These are phyloP conservation scores for Microcebus murinus DNA, from an alignment of 2,113 vertebrate species.

Conservation along the genomic window DNA sequence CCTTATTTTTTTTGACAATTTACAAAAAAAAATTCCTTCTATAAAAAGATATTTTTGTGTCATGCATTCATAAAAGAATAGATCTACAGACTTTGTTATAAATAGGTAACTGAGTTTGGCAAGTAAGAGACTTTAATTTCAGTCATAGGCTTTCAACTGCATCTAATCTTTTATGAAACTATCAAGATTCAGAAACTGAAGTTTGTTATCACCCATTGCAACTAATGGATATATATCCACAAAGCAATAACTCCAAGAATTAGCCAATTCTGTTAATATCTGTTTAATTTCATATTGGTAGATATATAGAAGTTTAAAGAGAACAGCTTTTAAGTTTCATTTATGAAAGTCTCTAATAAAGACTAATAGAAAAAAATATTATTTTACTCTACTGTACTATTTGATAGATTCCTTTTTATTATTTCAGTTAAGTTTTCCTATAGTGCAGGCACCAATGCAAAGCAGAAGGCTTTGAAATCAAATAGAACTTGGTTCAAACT, in stretches of 20 bases:
- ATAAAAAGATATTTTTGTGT: not conserved
- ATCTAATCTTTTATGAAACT: conserved; percentile 34
- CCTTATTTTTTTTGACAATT: conserved; percentile 1
- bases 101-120: not conserved
- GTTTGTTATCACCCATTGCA: not conserved
- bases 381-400: not conserved
- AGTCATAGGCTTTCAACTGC: not conserved
- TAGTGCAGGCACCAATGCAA: not conserved
- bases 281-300: not conserved
- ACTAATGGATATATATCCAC: not conserved
- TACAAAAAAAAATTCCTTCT: not conserved
- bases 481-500: not conserved
- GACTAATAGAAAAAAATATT: not conserved
- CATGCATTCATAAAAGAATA: not conserved
- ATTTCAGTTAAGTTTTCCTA: not conserved
- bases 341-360: not conserved
- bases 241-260: not conserved
- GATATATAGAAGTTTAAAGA: not conserved
- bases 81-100: not conserved
- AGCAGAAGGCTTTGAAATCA: not conserved
- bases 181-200: conserved; percentile 15
- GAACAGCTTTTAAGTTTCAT: not conserved
- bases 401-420: not conserved
- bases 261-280: not conserved
- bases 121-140: conserved; percentile 29